Conservation (phyloP, 1,140 invertebrate species). For the Cataglyphis hispanica region DNA sequence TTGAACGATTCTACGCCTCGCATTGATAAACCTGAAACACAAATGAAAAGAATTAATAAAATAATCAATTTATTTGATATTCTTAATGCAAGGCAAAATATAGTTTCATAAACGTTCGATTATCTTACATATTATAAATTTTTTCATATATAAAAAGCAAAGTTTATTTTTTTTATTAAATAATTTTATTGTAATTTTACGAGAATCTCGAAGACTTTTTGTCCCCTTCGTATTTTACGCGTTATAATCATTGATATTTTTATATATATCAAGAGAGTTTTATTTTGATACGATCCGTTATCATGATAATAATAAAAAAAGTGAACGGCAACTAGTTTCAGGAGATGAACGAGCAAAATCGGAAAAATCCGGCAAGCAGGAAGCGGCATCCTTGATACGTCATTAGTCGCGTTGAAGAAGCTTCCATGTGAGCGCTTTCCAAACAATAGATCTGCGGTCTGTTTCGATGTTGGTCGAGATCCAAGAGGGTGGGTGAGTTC, state of each 20-base stretch:
- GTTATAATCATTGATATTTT: background rate
- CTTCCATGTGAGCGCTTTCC: slow-evolving; percentile 82
- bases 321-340: slow-evolving; percentile 15
- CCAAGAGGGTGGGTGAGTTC: slow-evolving; percentile 65
- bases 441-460: slow-evolving; percentile 86
- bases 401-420: slow-evolving; percentile 78
- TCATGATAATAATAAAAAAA: slow-evolving; percentile 63
- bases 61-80: slow-evolving; percentile 17
- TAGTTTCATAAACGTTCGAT: background rate
- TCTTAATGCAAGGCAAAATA: background rate
- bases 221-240: background rate
- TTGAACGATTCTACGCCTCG: slow-evolving; percentile 98
- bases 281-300: slow-evolving; percentile 43
- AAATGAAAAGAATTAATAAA: slow-evolving; percentile 64
- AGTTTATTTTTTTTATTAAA: background rate
- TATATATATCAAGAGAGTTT: background rate
- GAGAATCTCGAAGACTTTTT: background rate
- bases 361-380: slow-evolving; percentile 46
- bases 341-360: slow-evolving; percentile 24
- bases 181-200: background rate
- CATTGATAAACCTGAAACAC: slow-evolving; percentile 98
- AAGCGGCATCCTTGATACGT: slow-evolving; percentile 75
- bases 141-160: background rate
- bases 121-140: background rate
- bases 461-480: slow-evolving; percentile 80